A percentile compares a stretch with the other conserved stretches of the same genome.
These are phyloP conservation scores for Cyanistes caeruleus DNA, from an alignment of 2,113 vertebrate genomes.

Conservation along the genomic window DNA sequence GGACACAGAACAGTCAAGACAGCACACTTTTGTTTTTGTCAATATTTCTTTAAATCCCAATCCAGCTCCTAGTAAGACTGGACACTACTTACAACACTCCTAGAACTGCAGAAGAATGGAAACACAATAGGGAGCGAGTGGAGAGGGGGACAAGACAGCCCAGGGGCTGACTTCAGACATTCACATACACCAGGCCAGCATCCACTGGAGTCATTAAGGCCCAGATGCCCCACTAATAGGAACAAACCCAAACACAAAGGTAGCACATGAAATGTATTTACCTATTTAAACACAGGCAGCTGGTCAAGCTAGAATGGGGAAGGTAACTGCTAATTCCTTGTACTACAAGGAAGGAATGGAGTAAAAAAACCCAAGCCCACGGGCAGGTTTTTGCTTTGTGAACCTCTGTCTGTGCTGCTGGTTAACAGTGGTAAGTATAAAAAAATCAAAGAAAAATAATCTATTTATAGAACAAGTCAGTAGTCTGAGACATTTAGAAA, in stretches of 20 bases:
- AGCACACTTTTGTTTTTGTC: conserved; percentile 72
- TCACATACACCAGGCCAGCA: conserved; percentile 70
- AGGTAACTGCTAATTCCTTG: conserved; percentile 79
- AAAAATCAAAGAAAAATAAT: conserved; percentile 86
- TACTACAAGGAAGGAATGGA: conserved; percentile 80
- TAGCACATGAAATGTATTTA: conserved; percentile 74
- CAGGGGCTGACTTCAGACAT: conserved; percentile 70
- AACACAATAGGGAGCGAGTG: conserved; percentile 69
- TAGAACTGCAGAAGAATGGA: conserved; percentile 72
- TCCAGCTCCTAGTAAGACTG: conserved; percentile 75
- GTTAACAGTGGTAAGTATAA: conserved; percentile 85
- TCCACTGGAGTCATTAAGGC: conserved; percentile 66
- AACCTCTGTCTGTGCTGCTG: conserved; percentile 81
- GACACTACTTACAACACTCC: conserved; percentile 74
- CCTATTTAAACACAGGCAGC: conserved; percentile 77
- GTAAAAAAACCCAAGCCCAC: conserved; percentile 75
- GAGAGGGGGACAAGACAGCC: conserved; percentile 68
- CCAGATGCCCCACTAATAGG: conserved; percentile 69
- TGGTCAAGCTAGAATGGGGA: conserved; percentile 68
- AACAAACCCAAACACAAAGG: conserved; percentile 72
- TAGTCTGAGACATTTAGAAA: conserved; percentile 87
- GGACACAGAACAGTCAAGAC: conserved; percentile 73
- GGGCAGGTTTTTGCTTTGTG: conserved; percentile 78
- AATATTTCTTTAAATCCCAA: conserved; percentile 68
- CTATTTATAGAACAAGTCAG: conserved; percentile 85